These are phyloP conservation scores for Argyresthia goedartella DNA, from an alignment of 2,888 invertebrate species.

Conservation along the genomic window DNA sequence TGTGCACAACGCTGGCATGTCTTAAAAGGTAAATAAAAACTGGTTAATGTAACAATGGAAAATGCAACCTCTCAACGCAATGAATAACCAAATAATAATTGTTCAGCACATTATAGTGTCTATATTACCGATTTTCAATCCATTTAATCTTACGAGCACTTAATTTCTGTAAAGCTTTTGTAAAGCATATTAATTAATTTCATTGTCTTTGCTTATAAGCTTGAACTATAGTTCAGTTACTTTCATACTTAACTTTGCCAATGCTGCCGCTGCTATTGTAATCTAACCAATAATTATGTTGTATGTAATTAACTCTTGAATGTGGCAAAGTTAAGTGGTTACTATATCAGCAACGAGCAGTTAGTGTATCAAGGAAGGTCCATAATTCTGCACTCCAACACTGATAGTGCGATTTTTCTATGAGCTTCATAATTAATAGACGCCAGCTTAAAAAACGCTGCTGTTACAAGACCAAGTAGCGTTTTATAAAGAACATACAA, in stretches of 20 bases:
- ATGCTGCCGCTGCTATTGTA: no score
- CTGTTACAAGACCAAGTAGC: conserved; percentile 59
- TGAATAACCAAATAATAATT: neutral
- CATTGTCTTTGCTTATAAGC: conserved; percentile 41
- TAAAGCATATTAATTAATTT: conserved; percentile 60
- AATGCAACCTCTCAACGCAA: conserved; percentile 35
- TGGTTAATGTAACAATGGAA: neutral
- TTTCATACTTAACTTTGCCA: no score
- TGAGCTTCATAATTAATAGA: conserved; percentile 62
- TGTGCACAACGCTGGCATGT: no score
- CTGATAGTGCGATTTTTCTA: conserved; percentile 66
- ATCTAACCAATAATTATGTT: no score
- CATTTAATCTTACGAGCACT: no score
- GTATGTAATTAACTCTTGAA: no score
- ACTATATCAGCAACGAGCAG: no score
- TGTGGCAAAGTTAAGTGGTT: no score
- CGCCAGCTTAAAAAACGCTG: conserved; percentile 38
- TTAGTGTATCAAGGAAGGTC: conserved; percentile 31
- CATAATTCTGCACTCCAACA: conserved; percentile 60
- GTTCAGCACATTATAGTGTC: neutral
- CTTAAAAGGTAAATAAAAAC: no score
- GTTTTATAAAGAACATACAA: conserved; percentile 34
- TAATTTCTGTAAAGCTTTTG: conserved; percentile 38
- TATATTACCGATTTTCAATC: no score
- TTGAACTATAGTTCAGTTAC: neutral